Base-by-base conservation (phyloP, 64 coral and sea anemone species). In the Stichodactyla mertensii region DNA sequence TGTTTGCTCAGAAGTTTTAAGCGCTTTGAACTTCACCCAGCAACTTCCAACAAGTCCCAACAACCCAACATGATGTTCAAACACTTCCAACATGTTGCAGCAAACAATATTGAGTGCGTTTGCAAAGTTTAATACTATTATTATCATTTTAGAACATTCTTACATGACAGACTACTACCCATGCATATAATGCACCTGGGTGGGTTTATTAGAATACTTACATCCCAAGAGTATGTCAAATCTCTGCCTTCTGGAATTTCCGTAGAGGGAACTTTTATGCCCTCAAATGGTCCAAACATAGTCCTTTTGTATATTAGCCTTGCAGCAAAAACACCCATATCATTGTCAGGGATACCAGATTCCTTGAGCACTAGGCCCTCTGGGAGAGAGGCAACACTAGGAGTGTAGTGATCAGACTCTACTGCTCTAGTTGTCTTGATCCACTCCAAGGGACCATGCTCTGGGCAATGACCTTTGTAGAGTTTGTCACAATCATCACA, bases 271-370 rank as follows among this genome's bases (percentile, higher is more conserved):
- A 92, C 24, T 51, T 58, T 69, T 22, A 66, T 27, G 16, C 90
- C 90, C 57, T 83, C 64, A 55, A 87, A 92, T 26, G 90, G 90
- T 82, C 90, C 90, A 87, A 92, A 92, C 74, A 92, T 87, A 3
- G 77, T 83, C 53, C 85, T 64, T 77, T 92, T 92, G 55, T 82
- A 64, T 59, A 92, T 92, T n/a, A 61, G 55, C 77, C 31, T 86
- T 20, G 58, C 86, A 20, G 90, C 78, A 92, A 92, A 92, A 20
- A 92, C 90, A 87, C 90, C 90, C 85, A 92, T 69, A 11, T 92
- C 60, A 15, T 64, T 74, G 13, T 86, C 83, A 52, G 54, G 36
- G 16, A 82, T 78, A 55, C 14, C 59, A 56, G 84, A 86, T 45
- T 77, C 83, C 84, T 80, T 87, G 10, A 92, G 52, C 7, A 64